Evolutionary conservation across 2,888 invertebrate species (phyloP).

Genomic region (Pristionchus japonicus): DNA sequence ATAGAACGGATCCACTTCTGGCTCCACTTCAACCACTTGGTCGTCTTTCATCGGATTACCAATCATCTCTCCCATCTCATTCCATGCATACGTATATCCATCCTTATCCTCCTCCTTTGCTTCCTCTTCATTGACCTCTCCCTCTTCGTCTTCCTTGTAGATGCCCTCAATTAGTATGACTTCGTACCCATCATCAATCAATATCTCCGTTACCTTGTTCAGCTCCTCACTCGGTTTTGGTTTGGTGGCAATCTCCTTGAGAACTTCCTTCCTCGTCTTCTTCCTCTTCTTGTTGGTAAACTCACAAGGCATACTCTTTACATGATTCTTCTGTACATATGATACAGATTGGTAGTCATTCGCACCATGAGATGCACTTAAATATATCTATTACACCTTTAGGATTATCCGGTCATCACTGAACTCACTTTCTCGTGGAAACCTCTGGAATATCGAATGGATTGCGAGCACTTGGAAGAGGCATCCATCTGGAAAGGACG

Average conservation of each 20-base stretch:
- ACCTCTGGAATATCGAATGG: conserved; percentile 15
- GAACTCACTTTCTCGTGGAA: not conserved
- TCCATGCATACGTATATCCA: not conserved
- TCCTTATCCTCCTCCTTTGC: not conserved
- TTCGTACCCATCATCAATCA: not conserved
- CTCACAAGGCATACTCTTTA: not conserved
- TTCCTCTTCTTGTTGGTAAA: not conserved
- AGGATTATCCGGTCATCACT: not conserved
- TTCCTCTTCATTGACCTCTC: not conserved
- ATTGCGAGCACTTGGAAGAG: not conserved
- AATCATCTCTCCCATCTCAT: conserved; percentile 24
- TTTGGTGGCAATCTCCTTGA: not conserved
- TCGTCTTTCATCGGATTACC: not conserved
- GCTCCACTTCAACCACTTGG: not conserved
- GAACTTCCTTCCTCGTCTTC: not conserved
- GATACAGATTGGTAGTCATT: not conserved
- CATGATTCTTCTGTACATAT: not conserved
- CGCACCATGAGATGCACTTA: not conserved
- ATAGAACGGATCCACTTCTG: too few species aligned
- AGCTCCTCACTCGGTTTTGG: not conserved
- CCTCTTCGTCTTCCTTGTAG: conserved; percentile 8
- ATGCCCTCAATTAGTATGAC: not conserved
- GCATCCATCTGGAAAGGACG: conserved; percentile 6
- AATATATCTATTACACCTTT: not conserved
- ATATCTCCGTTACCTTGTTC: not conserved